Evolutionary conservation across 2,888 invertebrate genomes (phyloP).

Genomic region (Drosophila emarginata): DNA sequence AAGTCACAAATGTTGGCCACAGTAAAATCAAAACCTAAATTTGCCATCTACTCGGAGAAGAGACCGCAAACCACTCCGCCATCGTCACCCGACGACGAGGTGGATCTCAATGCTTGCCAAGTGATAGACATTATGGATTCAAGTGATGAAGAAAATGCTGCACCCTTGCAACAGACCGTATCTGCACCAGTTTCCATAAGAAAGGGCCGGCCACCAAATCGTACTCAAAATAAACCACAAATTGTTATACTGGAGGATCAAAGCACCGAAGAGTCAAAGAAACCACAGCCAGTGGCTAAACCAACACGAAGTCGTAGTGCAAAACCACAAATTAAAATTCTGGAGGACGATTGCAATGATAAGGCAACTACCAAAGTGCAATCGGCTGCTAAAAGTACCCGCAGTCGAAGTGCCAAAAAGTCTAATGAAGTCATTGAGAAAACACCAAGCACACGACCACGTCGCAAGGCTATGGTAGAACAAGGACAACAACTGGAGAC

Average conservation of each 20-base stretch:
- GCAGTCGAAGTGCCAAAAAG: background rate
- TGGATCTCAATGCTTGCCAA: conserved; percentile 57
- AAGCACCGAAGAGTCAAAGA: background rate
- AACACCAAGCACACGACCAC: conserved; percentile 1
- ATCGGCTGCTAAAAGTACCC: background rate
- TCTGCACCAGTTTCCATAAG: background rate
- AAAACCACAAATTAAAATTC: background rate
- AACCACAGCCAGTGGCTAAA: background rate
- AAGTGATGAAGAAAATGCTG: conserved; percentile 29
- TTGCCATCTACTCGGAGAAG: conserved; percentile 53
- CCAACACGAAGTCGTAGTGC: background rate
- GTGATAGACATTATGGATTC: conserved; percentile 33
- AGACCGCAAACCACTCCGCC: conserved; percentile 15
- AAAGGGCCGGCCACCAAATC: background rate
- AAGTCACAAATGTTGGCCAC: background rate
- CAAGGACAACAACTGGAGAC: background rate
- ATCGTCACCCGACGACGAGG: conserved; percentile 4
- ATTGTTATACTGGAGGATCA: background rate
- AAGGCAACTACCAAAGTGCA: background rate
- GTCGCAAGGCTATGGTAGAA: background rate
- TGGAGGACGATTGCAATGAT: background rate
- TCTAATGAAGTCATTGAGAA: background rate
- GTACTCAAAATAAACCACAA: background rate
- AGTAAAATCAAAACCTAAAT: conserved; percentile 20
- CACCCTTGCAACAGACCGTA: background rate